Evolutionary conservation across 2,888 invertebrate species (phyloP).

Genomic region (Poecilobothrus nobilitatus): DNA sequence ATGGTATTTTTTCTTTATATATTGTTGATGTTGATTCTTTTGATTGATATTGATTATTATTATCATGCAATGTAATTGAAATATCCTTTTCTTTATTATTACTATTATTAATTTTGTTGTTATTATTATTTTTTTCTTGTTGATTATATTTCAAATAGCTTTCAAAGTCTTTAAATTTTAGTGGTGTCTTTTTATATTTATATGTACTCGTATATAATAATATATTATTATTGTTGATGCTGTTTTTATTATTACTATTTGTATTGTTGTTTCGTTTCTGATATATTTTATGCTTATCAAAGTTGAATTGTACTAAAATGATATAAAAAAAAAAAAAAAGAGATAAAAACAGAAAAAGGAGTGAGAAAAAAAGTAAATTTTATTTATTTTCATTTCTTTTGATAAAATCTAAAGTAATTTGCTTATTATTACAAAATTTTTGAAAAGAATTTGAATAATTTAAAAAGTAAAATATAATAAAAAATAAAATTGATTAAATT

Average conservation of each 20-base stretch:
- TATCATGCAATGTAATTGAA: background rate
- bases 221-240: too few species aligned
- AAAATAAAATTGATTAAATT: too few species aligned
- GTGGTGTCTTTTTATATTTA: background rate
- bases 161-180: background rate
- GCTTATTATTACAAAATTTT: too few species aligned
- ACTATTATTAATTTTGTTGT: too few species aligned
- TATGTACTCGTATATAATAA: background rate
- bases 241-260: background rate
- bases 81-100: background rate
- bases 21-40: slow-evolving; percentile 14
- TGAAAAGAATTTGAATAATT: too few species aligned
- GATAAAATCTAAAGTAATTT: too few species aligned
- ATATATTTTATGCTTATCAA: background rate
- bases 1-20: slow-evolving; percentile 15
- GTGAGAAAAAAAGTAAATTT: too few species aligned
- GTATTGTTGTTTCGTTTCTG: background rate
- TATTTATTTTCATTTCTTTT: too few species aligned
- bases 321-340: background rate
- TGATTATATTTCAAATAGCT: background rate
- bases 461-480: too few species aligned
- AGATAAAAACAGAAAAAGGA: background rate
- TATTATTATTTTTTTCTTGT: background rate
- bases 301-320: background rate
- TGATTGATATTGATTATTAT: background rate